Conservation (phyloP, 2,113 vertebrate genomes). For the Phalacrocorax brasilianus region DNA sequence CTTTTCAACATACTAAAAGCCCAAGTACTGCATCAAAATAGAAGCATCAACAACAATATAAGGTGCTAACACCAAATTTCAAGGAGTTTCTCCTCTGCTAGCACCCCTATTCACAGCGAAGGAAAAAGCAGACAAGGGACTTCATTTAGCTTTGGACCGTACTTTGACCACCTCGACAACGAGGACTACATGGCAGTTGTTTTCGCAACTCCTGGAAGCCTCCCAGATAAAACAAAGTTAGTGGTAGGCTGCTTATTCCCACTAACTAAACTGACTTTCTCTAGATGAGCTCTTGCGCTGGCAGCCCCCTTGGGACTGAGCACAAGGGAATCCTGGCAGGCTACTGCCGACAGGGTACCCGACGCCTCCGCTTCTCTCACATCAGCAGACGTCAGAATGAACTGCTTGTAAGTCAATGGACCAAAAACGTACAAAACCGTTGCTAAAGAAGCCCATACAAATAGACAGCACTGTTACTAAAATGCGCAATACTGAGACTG, state of each 20-base stretch:
- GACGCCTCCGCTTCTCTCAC: neutral
- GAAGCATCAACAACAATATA: neutral
- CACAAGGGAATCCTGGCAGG: neutral
- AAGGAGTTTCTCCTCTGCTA: neutral
- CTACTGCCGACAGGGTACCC: neutral
- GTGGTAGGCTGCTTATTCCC: neutral
- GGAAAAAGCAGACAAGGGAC: neutral
- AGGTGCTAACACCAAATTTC: neutral
- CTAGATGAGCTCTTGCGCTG: neutral
- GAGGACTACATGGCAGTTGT: rapidly evolving
- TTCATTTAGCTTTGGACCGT: neutral
- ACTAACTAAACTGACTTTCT: neutral
- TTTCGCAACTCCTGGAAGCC: neutral
- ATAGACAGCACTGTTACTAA: neutral
- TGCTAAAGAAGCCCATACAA: neutral
- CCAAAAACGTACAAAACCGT: neutral
- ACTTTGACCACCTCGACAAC: neutral
- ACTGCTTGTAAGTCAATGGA: neutral
- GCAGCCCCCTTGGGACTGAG: neutral
- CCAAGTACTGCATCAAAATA: neutral
- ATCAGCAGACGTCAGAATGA: neutral
- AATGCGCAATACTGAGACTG: neutral
- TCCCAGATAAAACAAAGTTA: neutral
- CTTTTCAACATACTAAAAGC: neutral
- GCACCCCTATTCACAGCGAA: neutral